Percentiles rank a stretch among this genome's conserved stretches.
Conservation (phyloP, 1,140 invertebrate genomes). For the Sinonovacula constricta region DNA sequence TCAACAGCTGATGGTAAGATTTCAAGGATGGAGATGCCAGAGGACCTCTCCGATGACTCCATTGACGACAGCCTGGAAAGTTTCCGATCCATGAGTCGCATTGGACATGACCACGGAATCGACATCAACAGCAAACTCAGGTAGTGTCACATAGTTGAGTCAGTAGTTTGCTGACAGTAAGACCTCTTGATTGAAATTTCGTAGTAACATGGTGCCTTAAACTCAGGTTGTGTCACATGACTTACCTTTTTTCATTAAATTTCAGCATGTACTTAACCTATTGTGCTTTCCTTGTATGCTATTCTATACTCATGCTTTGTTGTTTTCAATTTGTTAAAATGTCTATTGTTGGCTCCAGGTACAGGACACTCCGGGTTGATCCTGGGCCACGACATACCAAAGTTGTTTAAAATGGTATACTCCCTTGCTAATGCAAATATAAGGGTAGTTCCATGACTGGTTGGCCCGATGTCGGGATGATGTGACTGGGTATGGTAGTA, state of each 20-base stretch:
- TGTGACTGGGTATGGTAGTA: no score
- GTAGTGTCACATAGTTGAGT: conserved; percentile 30
- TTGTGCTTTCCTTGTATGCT: not conserved
- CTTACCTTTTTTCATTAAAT: not conserved
- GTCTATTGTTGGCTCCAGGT: no score
- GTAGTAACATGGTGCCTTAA: not conserved
- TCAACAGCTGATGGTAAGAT: conserved; percentile 61
- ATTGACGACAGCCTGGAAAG: conserved; percentile 39
- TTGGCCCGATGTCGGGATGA: no score
- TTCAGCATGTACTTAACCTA: not conserved
- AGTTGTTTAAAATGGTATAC: no score
- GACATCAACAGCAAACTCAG: conserved; percentile 57
- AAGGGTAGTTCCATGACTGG: no score
- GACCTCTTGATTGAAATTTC: not conserved
- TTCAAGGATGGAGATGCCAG: conserved; percentile 55
- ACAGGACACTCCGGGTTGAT: no score
- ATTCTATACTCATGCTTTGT: not conserved
- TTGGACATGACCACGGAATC: conserved; percentile 55
- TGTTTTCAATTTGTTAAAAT: not conserved
- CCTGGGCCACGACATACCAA: no score
- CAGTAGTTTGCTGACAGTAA: not conserved
- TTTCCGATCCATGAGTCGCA: conserved; percentile 30
- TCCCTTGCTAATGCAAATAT: no score
- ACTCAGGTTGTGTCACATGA: not conserved
- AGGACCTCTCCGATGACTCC: conserved; percentile 46